These are phyloP conservation scores for Drosophila imparisetae DNA, from an alignment of 2,888 invertebrate species.

Conservation along the genomic window DNA sequence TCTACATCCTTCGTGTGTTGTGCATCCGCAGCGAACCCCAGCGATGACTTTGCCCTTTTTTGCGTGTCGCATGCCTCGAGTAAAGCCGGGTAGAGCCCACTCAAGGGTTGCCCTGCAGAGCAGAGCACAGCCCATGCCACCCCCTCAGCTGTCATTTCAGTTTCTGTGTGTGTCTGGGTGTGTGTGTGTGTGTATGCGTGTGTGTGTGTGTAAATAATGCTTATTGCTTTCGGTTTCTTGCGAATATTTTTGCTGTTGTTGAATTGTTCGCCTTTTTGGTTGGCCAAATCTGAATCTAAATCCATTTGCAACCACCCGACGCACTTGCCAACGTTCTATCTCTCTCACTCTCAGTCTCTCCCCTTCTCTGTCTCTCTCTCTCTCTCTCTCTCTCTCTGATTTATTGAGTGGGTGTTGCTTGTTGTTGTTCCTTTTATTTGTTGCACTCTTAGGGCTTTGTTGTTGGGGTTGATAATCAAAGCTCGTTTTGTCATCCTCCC, in stretches of 20 bases:
- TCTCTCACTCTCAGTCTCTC: background rate
- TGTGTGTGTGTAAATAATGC: constrained; percentile 56
- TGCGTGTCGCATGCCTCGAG: constrained; percentile 42
- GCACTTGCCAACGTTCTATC: background rate
- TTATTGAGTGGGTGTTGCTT: constrained; percentile 15
- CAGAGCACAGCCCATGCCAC: background rate
- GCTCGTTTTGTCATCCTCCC: constrained; percentile 15
- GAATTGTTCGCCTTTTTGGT: constrained; percentile 33
- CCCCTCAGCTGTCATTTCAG: constrained; percentile 28
- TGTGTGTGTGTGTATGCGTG: constrained; percentile 1
- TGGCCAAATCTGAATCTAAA: constrained; percentile 41
- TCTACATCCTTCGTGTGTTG: constrained; percentile 20
- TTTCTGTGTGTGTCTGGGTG: background rate
- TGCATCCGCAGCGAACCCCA: constrained; percentile 27
- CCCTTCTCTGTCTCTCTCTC: no score
- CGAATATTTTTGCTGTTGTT: constrained; percentile 38
- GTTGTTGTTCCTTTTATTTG: constrained; percentile 8
- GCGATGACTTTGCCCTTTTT: constrained; percentile 50
- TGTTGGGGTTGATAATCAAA: constrained; percentile 28
- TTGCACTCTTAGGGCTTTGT: constrained; percentile 19
- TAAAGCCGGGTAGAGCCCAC: background rate
- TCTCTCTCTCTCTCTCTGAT: background rate
- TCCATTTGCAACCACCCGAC: constrained; percentile 32
- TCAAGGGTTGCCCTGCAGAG: constrained; percentile 23
- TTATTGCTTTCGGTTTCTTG: constrained; percentile 50